These are phyloP conservation scores for Zalophus californianus DNA, from an alignment of 2,797 vertebrate genomes.

Conservation along the genomic window DNA sequence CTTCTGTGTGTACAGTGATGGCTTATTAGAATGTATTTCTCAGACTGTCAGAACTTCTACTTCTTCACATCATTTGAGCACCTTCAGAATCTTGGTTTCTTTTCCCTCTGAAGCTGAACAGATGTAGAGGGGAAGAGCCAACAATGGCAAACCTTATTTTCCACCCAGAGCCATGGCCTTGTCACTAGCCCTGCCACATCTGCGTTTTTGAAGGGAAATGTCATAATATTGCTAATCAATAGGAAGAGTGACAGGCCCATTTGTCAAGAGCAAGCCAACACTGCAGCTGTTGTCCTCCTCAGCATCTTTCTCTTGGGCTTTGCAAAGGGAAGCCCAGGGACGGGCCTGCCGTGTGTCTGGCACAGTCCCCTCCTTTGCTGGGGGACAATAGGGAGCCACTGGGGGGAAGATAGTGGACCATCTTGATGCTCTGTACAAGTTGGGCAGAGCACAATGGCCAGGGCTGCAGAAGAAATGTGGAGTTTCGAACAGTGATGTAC, in stretches of 20 bases:
- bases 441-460: conserved; percentile 9
- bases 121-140: conserved; percentile 75
- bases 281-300: conserved; percentile 87
- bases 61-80: neutral
- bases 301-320: conserved; percentile 77
- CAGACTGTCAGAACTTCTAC: neutral
- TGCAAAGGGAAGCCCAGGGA: conserved; percentile 64
- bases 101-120: conserved; percentile 68
- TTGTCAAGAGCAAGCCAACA: conserved; percentile 88
- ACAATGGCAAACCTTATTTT: conserved; percentile 82
- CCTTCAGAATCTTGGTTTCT: neutral
- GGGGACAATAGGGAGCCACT: neutral
- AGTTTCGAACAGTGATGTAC: conserved; percentile 66
- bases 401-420: conserved; percentile 44
- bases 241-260: conserved; percentile 90
- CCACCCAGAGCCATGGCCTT: conserved; percentile 77
- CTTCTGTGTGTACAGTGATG: neutral
- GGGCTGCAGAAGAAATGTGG: conserved; percentile 71
- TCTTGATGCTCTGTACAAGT: neutral
- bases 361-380: neutral
- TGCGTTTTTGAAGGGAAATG: conserved; percentile 91
- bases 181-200: conserved; percentile 87
- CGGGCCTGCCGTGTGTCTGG: neutral
- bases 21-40: neutral
- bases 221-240: conserved; percentile 92